Conservation (phyloP, 1,140 invertebrate species). For the Oreohelix idahoensis region DNA sequence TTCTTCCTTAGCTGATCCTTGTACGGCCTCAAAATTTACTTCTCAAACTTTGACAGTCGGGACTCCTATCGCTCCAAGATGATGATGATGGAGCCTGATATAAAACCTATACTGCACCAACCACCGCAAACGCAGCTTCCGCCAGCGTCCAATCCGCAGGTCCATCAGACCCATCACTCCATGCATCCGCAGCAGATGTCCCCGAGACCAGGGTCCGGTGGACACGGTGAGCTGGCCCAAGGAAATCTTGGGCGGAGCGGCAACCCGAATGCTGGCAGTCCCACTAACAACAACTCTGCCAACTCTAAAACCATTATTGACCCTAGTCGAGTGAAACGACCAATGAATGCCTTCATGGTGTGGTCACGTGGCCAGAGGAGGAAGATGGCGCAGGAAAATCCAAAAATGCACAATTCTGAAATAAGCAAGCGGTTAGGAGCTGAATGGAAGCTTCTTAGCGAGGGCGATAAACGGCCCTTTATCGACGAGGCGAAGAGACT, state of each 20-base stretch:
- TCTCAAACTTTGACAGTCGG: slow-evolving; percentile 29
- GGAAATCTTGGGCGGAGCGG: slow-evolving; percentile 25
- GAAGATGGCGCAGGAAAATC: slow-evolving; percentile 94
- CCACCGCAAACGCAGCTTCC: slow-evolving; percentile 21
- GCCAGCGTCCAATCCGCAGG: background rate
- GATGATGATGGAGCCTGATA: slow-evolving; percentile 42
- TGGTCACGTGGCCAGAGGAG: slow-evolving; percentile 74
- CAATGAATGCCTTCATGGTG: slow-evolving; percentile 99
- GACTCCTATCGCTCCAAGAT: slow-evolving; percentile 39
- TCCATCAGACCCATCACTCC: slow-evolving; percentile 40
- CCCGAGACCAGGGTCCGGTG: slow-evolving; percentile 37
- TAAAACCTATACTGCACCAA: slow-evolving; percentile 40
- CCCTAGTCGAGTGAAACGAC: slow-evolving; percentile 88
- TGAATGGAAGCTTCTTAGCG: slow-evolving; percentile 95
- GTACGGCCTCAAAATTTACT: slow-evolving; percentile 45
- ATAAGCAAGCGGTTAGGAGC: slow-evolving; percentile 95
- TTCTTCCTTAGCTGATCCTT: slow-evolving; percentile 7
- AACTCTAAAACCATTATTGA: slow-evolving; percentile 48
- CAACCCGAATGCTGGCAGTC: background rate
- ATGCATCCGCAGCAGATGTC: slow-evolving; percentile 42
- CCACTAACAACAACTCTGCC: slow-evolving; percentile 30
- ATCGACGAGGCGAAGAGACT: slow-evolving; percentile 98
- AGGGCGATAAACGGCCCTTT: slow-evolving; percentile 96
- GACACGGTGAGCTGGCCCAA: slow-evolving; percentile 25
- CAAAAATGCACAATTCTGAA: slow-evolving; percentile 98